phyloP scores from a whole-genome alignment of 2,113 vertebrate species.

The Potamarius usumacintae region DNA sequence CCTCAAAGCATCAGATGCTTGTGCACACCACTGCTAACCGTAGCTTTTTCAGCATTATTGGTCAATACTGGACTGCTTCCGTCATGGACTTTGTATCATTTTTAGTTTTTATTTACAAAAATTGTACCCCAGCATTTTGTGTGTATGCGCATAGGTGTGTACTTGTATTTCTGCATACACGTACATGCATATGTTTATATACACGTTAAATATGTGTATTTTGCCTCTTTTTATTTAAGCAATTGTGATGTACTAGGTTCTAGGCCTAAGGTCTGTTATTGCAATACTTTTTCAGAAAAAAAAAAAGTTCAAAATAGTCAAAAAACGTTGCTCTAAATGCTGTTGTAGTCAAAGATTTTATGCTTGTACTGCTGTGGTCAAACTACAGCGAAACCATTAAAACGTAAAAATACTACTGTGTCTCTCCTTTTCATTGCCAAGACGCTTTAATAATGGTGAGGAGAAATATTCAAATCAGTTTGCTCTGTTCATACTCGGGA shows the following conservation, averaged over 20 bases:
- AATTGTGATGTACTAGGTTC: constrained; percentile 88
- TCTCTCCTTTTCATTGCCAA: background rate
- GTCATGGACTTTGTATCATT: constrained; percentile 41
- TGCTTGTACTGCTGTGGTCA: constrained; percentile 92
- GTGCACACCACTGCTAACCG: constrained; percentile 31
- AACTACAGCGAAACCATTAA: constrained; percentile 89
- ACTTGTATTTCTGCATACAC: constrained; percentile 36
- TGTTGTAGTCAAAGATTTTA: constrained; percentile 92
- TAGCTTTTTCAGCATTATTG: constrained; percentile 28
- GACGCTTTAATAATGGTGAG: background rate
- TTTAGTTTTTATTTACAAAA: constrained; percentile 15
- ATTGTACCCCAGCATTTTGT: constrained; percentile 24
- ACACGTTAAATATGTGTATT: constrained; percentile 76
- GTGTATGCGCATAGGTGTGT: constrained; percentile 36
- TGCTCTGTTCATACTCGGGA: background rate
- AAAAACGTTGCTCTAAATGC: constrained; percentile 90
- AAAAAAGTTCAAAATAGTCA: constrained; percentile 72
- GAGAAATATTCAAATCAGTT: background rate
- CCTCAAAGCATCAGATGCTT: constrained; percentile 31
- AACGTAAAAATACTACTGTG: constrained; percentile 66
- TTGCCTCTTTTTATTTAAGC: constrained; percentile 81
- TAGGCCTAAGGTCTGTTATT: constrained; percentile 90
- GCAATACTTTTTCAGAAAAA: constrained; percentile 89
- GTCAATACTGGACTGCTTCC: constrained; percentile 35
- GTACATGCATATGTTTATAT: constrained; percentile 56